Percentiles rank a stretch among this genome's conserved stretches.
phyloP scores from a whole-genome alignment of 2,888 invertebrate genomes.

The Drosophila subquinaria region DNA sequence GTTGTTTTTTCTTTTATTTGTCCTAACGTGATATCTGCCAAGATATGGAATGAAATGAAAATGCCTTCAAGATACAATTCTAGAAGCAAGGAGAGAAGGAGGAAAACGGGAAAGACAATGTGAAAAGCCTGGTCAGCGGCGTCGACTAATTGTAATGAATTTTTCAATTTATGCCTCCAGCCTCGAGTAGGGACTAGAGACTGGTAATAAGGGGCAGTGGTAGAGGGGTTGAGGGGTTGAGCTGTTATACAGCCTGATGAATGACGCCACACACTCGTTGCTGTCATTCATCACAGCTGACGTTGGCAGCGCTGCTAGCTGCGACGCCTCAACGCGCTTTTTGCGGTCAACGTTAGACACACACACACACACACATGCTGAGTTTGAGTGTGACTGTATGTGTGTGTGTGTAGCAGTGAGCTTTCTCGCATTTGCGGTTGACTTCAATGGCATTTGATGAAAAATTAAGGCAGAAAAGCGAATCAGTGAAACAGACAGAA shows the following conservation, averaged over 20 bases:
- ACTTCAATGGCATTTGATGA: conserved; percentile 61
- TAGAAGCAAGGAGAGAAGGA: background rate
- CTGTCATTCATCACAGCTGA: conserved; percentile 75
- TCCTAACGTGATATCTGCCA: conserved; percentile 59
- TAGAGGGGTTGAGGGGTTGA: background rate
- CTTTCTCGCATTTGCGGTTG: conserved; percentile 54
- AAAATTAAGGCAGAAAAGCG: conserved; percentile 45
- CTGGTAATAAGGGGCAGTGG: background rate
- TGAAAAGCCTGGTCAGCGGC: conserved; percentile 45
- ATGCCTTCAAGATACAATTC: background rate
- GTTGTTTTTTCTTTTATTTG: background rate
- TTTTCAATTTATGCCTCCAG: conserved; percentile 66
- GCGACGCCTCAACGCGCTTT: conserved; percentile 65
- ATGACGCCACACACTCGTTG: conserved; percentile 73
- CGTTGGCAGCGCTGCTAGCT: conserved; percentile 40
- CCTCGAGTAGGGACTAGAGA: background rate
- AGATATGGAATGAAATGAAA: conserved; percentile 39
- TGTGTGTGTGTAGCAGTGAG: conserved; percentile 15
- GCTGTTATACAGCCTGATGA: conserved; percentile 61
- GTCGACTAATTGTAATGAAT: conserved; percentile 79
- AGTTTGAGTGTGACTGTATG: background rate
- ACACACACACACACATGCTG: conserved; percentile 20
- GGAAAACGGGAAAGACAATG: background rate
- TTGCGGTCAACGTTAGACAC: conserved; percentile 65
- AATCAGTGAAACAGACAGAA: conserved; percentile 11